Conservation (phyloP, 2,113 vertebrate species). For the Rhea pennata region DNA sequence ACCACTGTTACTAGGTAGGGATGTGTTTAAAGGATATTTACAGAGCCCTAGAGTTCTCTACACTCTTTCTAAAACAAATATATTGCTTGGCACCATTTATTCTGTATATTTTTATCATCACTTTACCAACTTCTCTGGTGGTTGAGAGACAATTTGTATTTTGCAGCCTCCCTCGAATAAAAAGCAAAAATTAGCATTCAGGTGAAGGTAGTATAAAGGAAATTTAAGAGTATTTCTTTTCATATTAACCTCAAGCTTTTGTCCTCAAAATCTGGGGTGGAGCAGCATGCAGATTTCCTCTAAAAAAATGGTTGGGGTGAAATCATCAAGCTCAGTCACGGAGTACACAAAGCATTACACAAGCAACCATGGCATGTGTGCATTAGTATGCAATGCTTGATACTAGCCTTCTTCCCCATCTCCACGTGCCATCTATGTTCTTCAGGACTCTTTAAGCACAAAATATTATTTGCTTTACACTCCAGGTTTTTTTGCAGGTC, state of each 20-base stretch:
- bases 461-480: not conserved
- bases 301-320: not conserved
- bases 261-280: not conserved
- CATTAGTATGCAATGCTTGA: not conserved
- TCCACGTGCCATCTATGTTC: not conserved
- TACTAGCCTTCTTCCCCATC: not conserved
- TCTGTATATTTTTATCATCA: not conserved
- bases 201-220: not conserved
- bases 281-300: not conserved
- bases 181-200: slow-evolving; percentile 27
- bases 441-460: not conserved
- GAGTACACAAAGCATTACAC: not conserved
- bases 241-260: not conserved
- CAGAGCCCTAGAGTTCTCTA: not conserved
- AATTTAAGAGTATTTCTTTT: not conserved
- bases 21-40: not conserved
- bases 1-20: not conserved
- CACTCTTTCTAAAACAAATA: not conserved
- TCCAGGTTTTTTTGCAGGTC: not conserved
- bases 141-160: not conserved
- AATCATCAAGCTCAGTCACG: not conserved
- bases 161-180: slow-evolving; percentile 1
- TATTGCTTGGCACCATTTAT: not conserved
- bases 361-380: fast-evolving
- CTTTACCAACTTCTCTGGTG: not conserved